Percentiles rank a stretch among this genome's conserved stretches.
Evolutionary conservation across 2,113 vertebrate genomes (phyloP).

Genomic region (Ophiodon elongatus): DNA sequence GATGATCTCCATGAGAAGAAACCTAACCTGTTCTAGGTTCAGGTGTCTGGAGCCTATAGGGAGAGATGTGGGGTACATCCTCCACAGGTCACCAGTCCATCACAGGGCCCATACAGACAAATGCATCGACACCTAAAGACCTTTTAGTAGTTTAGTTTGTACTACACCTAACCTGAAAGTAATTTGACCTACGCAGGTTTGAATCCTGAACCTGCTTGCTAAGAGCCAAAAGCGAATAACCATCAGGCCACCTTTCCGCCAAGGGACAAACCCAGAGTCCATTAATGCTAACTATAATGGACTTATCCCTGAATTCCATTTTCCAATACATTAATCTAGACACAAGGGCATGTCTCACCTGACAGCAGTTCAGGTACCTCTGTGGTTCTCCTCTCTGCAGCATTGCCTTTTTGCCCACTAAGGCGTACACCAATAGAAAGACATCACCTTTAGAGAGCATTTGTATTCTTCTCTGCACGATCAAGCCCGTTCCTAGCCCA

Average conservation of each 20-base stretch:
- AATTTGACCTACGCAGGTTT: background rate
- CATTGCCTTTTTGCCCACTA: constrained; percentile 47
- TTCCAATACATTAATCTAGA: constrained; percentile 33
- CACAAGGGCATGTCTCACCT: constrained; percentile 21
- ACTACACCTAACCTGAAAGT: constrained; percentile 3
- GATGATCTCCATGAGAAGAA: constrained; percentile 32
- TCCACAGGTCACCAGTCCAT: background rate
- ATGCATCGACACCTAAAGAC: background rate
- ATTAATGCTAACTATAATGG: constrained; percentile 5
- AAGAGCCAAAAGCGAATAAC: background rate
- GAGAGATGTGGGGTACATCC: background rate
- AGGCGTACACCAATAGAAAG: constrained; percentile 50
- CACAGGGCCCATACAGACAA: background rate
- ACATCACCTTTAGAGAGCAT: constrained; percentile 44
- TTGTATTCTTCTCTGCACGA: constrained; percentile 55
- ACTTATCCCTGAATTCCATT: constrained; percentile 22
- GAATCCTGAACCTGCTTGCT: background rate
- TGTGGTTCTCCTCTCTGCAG: constrained; percentile 16
- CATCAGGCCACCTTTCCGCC: background rate
- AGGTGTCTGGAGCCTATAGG: background rate
- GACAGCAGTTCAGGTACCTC: constrained; percentile 49
- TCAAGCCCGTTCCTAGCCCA: constrained; percentile 3
- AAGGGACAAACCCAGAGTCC: background rate
- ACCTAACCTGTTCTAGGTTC: constrained; percentile 1
- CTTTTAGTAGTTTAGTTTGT: background rate